Evolutionary conservation across 2,888 invertebrate genomes (phyloP).

Genomic region (Rhingia rostrata): DNA sequence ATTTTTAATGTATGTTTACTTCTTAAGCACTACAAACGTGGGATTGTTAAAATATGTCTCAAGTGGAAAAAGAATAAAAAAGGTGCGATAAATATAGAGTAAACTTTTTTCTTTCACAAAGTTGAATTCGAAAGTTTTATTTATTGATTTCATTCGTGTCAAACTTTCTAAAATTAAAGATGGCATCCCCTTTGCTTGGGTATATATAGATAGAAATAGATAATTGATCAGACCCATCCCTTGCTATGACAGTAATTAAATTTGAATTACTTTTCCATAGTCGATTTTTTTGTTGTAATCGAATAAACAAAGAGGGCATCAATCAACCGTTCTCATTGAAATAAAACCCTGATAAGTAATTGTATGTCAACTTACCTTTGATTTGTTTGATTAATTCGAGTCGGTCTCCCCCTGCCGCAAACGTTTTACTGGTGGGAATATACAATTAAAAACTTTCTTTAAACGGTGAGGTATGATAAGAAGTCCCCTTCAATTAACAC

Average conservation of each 20-base stretch:
- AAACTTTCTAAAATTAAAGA: neutral
- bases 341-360: neutral
- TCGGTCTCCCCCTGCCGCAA: neutral
- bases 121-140: neutral
- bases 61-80: too few relatives aligned
- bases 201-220: neutral
- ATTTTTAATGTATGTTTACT: too few relatives aligned
- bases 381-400: constrained; percentile 38
- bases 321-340: constrained; percentile 26
- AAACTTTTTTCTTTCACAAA: constrained; percentile 3
- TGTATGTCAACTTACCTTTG: constrained; percentile 33
- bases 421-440: neutral
- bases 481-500: constrained; percentile 22
- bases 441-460: constrained; percentile 19
- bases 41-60: too few relatives aligned
- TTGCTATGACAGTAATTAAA: constrained; percentile 29
- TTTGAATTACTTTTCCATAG: constrained; percentile 35
- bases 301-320: constrained; percentile 21
- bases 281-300: constrained; percentile 1
- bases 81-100: neutral
- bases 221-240: constrained; percentile 38
- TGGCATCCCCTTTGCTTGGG: neutral
- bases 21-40: too few relatives aligned
- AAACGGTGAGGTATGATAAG: neutral
- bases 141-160: neutral